These are phyloP conservation scores for Chrysomela aeneicollis DNA, from an alignment of 2,888 invertebrate genomes.

Conservation along the genomic window DNA sequence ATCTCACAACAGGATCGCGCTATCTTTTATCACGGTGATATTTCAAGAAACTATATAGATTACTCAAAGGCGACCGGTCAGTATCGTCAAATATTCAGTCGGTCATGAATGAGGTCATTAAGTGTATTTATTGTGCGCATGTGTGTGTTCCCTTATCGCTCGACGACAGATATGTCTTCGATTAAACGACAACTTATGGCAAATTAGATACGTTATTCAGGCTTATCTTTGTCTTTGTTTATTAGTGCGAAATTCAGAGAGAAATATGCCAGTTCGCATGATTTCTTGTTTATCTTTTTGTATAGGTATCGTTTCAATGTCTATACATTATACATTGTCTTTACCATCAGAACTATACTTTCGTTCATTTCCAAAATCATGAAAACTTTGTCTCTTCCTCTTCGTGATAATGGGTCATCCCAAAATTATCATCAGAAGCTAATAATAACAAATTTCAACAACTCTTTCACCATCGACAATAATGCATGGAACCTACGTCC, in stretches of 20 bases:
- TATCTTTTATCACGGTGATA: not conserved
- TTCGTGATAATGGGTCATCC: no score
- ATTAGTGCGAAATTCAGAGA: conserved; percentile 4
- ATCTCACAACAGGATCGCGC: not conserved
- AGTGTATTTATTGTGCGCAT: conserved; percentile 44
- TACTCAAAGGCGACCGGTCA: conserved; percentile 1
- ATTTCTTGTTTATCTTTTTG: no score
- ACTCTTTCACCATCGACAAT: no score
- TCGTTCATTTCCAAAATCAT: no score
- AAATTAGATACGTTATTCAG: conserved; percentile 42
- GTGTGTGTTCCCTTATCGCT: conserved; percentile 47
- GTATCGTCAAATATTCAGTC: conserved; percentile 41
- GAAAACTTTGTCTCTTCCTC: no score
- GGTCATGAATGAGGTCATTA: conserved; percentile 44
- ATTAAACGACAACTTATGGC: conserved; percentile 43
- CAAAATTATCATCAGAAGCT: no score
- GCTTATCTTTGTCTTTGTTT: conserved; percentile 35
- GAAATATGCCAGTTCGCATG: conserved; percentile 11
- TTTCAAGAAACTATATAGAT: not conserved
- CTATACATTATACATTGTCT: no score
- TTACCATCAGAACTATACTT: no score
- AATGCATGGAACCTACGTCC: no score
- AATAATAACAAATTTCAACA: no score
- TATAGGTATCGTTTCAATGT: no score
- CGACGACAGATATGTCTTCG: conserved; percentile 43